Base-by-base conservation (phyloP, 2,113 vertebrate species). In the Trematomus loennbergii region DNA sequence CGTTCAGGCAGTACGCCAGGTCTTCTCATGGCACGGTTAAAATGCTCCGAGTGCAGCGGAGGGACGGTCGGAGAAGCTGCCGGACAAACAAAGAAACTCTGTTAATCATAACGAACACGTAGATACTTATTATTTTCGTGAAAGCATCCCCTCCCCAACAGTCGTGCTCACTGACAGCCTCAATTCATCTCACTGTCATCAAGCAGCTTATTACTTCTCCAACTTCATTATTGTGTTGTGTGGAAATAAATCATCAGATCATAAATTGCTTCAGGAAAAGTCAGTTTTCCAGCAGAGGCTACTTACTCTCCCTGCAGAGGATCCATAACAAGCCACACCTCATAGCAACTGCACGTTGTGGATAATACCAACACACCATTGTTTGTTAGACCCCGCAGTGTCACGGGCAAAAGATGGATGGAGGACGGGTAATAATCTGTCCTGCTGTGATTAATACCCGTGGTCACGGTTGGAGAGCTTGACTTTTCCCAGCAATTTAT, bases 1-100 rank as follows among this genome's bases (percentile, higher is more conserved):
- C 97, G 0, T 99, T 99, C 45, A 99, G 96, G 91, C 98, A 99
- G 90, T 99, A 99, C 0, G 98, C 95, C 82, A 99, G 95, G 94
- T 99, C 93, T 97, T 99, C 92, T 98, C 97, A 75, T 96, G 95
- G 87, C 98, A 99, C 54, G 97, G 97, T 87, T 99, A 95, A 99
- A 99, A 91, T 99, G 98, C 93, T 99, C 98, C 1, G 95, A 95
- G 79, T 96, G 95, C 77, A 98, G 95, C 0, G 97, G 97, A 68
- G 97, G 97, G 75, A 96, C 96, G 0, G 97, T 98, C 0, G 98
- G 97, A 0, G 97, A 96, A 33, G 95, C 97, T 98, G 87, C 0
- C 17, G 61, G 69, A 71, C 6, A 88, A 57, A 89, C 29, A 86
- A 62, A 75, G n/a, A 57, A 22, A 45, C 15, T 12, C 20, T 1